A percentile compares a stretch with the other conserved stretches of the same genome.
Conservation (phyloP, 2,888 invertebrate genomes). For the Heliconius ismenius region DNA sequence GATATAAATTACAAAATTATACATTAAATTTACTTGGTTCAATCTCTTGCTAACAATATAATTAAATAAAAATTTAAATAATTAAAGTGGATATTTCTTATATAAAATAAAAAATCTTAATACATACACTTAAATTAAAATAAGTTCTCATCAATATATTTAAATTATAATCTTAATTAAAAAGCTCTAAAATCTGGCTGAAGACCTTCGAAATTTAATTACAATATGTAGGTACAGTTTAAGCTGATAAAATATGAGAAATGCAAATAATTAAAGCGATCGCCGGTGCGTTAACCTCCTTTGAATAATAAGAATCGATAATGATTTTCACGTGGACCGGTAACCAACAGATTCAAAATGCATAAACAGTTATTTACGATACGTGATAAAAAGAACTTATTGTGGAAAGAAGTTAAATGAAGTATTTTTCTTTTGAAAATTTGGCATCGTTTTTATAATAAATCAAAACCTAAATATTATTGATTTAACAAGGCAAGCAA, state of each 20-base stretch:
- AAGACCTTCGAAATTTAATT: conserved; percentile 10
- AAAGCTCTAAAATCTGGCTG: conserved; percentile 1
- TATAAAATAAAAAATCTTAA: no score
- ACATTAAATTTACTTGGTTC: background rate
- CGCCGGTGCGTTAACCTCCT: conserved; percentile 35
- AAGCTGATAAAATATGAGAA: conserved; percentile 11
- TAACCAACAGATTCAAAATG: conserved; percentile 44
- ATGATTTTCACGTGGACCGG: conserved; percentile 44
- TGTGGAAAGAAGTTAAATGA: background rate
- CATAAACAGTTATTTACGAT: conserved; percentile 43
- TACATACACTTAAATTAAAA: background rate
- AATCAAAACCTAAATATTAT: background rate
- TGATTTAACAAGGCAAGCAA: background rate
- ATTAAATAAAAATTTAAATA: no score
- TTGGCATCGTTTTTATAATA: background rate
- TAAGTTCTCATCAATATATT: background rate
- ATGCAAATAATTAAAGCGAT: conserved; percentile 40
- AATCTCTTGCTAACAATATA: background rate
- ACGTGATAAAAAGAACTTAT: background rate
- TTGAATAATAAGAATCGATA: conserved; percentile 45
- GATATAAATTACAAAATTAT: background rate
- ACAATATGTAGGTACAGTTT: conserved; percentile 8
- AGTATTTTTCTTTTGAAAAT: background rate
- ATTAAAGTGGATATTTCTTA: no score
- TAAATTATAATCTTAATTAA: conserved; percentile 11